These are phyloP conservation scores for Thymallus thymallus DNA, from an alignment of 2,113 vertebrate genomes.

Conservation along the genomic window DNA sequence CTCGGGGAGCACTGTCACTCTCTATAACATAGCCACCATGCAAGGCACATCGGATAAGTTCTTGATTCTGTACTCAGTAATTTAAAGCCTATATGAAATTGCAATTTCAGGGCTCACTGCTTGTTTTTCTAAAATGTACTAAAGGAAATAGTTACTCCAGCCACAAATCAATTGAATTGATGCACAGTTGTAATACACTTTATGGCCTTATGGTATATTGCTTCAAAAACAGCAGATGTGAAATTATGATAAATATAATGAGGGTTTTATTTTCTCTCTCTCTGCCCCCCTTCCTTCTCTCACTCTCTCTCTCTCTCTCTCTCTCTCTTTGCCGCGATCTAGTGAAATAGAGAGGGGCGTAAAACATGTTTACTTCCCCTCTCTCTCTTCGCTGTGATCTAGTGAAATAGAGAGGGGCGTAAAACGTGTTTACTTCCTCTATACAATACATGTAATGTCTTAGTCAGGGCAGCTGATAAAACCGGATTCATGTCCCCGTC, in stretches of 20 bases:
- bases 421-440: constrained; percentile 98
- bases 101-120: constrained; percentile 99
- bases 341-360: too few species aligned
- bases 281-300: constrained; percentile 34
- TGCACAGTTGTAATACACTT: constrained; percentile 99
- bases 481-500: constrained; percentile 99
- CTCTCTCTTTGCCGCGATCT: constrained; percentile 52
- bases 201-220: constrained; percentile 99
- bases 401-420: constrained; percentile 78
- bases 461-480: constrained; percentile 98
- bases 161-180: constrained; percentile 99
- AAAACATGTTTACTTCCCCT: too few species aligned
- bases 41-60: constrained; percentile 94
- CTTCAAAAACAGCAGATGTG: constrained; percentile 99
- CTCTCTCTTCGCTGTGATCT: too few species aligned
- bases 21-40: constrained; percentile 89
- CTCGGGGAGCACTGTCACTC: constrained; percentile 83
- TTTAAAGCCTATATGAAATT: constrained; percentile 99
- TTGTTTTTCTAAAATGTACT: constrained; percentile 99
- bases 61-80: constrained; percentile 97
- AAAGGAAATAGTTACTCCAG: constrained; percentile 99
- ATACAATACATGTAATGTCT: constrained; percentile 99
- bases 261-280: constrained; percentile 81
- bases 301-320: constrained; percentile 21
- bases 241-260: constrained; percentile 99